Base-by-base conservation (phyloP, 2,888 invertebrate species). In the Drosophila mettleri region DNA sequence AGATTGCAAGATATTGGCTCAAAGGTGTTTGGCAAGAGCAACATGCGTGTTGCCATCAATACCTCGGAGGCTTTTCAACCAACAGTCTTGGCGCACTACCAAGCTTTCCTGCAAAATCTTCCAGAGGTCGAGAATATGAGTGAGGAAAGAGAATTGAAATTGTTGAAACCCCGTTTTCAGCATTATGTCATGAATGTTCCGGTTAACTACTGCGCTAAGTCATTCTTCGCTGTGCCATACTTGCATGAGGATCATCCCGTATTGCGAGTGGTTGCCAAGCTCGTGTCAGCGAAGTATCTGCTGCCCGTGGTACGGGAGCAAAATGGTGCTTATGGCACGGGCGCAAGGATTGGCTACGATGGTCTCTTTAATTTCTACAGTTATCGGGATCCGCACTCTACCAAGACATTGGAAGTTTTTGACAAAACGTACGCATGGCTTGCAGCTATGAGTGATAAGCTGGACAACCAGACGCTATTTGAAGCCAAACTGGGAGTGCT, bases 281-380 rank as follows among this genome's bases (percentile, higher is more conserved):
- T 98, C 46, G 86, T 98, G 31, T 94, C 96, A 0, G 95, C 96
- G 0, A 96, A 96, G 90, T 98, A 96, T 90, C 93, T 98, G 3
- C 95, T 97, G 90, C 95, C 97, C 0, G 95, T 97, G 71, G 93
- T 97, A 0, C 93, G 98, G 63, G 98, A 98, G 91, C 97, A 97
- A 88, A 97, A 98, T 69, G 98, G 98, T 0, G 98, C 98, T 0
- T 99, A 98, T 91, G 98, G 98, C 0, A 96, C 97, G 1, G 98
- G 98, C 0, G 97, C 96, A 0, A 93, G 93, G 75, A 86, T 97
- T 4, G 93, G 94, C 0, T 91, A 94, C 0, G 95, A 96, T 71
- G 98, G 98, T 1, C 93, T 95, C 3, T 96, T 98, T 84, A 94
- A 94, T 64, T 98, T 96, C 90, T 98, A 95, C 90, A 98, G 98